Evolutionary conservation across 2,113 vertebrate genomes (phyloP).

Genomic region (Thamnophis sirtalis): DNA sequence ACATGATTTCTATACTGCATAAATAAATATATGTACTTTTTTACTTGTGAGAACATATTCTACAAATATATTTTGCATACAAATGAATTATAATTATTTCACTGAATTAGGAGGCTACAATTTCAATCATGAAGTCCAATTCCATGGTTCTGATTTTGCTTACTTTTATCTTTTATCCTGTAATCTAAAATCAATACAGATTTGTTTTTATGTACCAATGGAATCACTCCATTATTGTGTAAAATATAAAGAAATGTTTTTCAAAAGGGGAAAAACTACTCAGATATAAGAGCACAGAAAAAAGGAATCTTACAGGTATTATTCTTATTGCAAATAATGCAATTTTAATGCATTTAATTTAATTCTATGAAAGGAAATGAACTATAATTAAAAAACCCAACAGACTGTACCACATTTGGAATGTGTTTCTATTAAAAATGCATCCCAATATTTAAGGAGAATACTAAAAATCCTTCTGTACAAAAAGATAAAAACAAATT

Average conservation of each 20-base stretch:
- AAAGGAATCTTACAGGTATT: background rate
- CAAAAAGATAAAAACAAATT: background rate
- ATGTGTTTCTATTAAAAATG: background rate
- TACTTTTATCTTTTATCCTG: background rate
- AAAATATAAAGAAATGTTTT: background rate
- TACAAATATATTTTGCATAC: background rate
- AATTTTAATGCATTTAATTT: background rate
- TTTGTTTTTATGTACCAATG: background rate
- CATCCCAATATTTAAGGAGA: background rate
- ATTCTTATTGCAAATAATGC: background rate
- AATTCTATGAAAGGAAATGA: background rate
- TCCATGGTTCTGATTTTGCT: background rate
- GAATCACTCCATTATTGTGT: background rate
- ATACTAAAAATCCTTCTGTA: background rate
- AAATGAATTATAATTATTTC: background rate
- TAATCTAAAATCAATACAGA: background rate
- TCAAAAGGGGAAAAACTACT: background rate
- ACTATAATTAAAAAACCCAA: background rate
- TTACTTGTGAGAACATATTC: background rate
- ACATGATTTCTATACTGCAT: background rate
- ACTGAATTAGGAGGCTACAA: background rate
- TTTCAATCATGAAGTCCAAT: background rate
- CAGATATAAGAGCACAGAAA: background rate
- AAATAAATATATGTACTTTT: background rate
- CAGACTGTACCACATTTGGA: background rate